Conservation (phyloP, 2,113 vertebrate genomes). For the Spea multiplicata region DNA sequence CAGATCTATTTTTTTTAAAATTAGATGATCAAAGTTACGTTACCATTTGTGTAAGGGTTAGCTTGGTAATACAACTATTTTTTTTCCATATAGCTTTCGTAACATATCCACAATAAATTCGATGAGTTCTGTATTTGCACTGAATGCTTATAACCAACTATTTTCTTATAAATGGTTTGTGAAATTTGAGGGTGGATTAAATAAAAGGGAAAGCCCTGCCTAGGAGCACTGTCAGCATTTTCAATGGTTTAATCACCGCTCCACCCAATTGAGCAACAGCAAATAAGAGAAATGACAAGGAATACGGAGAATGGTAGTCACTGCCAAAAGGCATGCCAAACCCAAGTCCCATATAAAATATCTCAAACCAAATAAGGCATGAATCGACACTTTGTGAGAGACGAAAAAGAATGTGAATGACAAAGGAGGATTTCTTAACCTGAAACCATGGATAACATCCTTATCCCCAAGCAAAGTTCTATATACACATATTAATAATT, state of each 20-base stretch:
- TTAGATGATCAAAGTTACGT: no score
- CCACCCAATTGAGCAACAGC: neutral
- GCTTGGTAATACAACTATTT: no score
- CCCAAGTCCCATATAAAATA: neutral
- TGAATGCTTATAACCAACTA: no score
- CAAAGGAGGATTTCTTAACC: neutral
- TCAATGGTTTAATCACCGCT: slow-evolving; percentile 19
- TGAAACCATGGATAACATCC: slow-evolving; percentile 19
- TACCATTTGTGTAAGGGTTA: no score
- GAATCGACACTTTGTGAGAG: neutral
- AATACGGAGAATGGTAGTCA: neutral
- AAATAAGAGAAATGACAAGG: slow-evolving; percentile 11
- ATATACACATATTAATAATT: no score
- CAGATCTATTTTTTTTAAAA: no score
- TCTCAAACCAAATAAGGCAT: slow-evolving; percentile 23
- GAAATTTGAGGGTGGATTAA: no score
- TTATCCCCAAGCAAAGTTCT: neutral
- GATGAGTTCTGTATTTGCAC: no score
- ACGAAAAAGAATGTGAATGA: neutral
- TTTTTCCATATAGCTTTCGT: no score
- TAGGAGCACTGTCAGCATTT: neutral
- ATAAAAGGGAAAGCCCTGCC: neutral
- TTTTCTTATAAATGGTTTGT: no score
- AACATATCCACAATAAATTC: no score
- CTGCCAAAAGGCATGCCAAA: neutral